Conservation (phyloP, 2,113 vertebrate species). For the Panthera leo region DNA sequence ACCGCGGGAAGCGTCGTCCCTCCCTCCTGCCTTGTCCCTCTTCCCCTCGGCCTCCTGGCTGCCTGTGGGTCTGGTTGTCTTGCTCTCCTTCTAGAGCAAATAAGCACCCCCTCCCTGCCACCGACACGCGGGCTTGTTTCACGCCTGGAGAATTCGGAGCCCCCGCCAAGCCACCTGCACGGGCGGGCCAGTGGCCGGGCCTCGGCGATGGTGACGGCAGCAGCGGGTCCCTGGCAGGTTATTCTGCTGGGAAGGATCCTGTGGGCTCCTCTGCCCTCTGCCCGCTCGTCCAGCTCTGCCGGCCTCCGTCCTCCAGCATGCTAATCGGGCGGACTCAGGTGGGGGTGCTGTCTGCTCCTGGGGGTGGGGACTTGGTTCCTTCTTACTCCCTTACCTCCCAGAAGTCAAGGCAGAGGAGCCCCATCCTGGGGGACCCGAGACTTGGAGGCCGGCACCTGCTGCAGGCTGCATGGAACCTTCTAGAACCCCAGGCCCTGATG, state of each 20-base stretch:
- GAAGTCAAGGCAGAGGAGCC: neutral
- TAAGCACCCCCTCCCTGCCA: neutral
- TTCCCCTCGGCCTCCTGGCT: fast-evolving
- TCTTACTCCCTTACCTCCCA: neutral
- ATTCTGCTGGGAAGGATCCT: neutral
- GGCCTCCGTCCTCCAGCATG: fast-evolving
- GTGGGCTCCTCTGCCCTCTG: neutral
- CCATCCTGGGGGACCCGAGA: too few species aligned
- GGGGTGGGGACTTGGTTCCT: neutral
- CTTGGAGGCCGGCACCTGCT: too few species aligned
- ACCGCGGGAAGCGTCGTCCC: fast-evolving
- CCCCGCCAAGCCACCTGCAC: fast-evolving
- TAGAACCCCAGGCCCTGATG: neutral
- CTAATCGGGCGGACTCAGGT: neutral
- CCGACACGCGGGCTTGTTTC: neutral
- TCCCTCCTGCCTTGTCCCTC: neutral
- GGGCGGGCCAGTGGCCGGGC: neutral
- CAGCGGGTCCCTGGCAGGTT: neutral
- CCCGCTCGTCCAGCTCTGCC: neutral
- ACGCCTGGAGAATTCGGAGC: neutral
- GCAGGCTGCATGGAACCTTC: too few species aligned
- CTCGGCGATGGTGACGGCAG: neutral
- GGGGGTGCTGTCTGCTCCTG: neutral
- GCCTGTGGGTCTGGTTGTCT: neutral
- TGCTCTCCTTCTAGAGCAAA: neutral